A percentile compares a stretch with the other conserved stretches of the same genome.
phyloP scores from a whole-genome alignment of 2,888 invertebrate genomes.

The Epinotia ramella region DNA sequence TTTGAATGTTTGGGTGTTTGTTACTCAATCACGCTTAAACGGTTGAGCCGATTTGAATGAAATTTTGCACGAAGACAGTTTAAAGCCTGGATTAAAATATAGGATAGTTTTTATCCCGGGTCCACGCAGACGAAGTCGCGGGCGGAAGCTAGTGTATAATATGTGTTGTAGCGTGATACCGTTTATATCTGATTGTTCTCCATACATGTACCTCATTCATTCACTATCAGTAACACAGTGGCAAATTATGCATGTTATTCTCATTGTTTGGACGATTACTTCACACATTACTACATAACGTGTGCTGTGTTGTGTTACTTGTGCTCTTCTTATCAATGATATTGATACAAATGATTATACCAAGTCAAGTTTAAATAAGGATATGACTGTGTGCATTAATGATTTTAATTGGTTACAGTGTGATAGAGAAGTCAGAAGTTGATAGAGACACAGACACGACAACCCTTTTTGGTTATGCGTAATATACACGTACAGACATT shows the following conservation, averaged over 20 bases:
- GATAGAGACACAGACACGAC: neutral
- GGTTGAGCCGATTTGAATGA: no score
- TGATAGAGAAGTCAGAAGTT: neutral
- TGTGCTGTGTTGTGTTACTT: neutral
- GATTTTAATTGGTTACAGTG: neutral
- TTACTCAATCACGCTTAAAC: no score
- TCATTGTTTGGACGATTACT: conserved; percentile 26
- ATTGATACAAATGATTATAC: conserved; percentile 1
- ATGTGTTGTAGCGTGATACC: no score
- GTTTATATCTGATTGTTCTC: neutral
- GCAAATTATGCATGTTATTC: conserved; percentile 3
- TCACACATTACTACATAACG: conserved; percentile 15
- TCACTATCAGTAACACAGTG: conserved; percentile 2
- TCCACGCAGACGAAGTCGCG: no score
- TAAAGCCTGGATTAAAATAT: no score
- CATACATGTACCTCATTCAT: neutral
- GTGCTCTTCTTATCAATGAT: neutral
- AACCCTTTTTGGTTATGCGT: neutral
- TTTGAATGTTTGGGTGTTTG: no score
- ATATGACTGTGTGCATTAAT: neutral
- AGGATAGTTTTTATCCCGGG: no score
- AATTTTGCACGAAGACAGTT: no score
- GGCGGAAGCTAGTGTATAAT: no score
- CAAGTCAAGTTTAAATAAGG: neutral
- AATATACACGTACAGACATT: neutral